Base-by-base conservation (phyloP, 2,888 invertebrate genomes). In the Dorcus parallelipipedus region DNA sequence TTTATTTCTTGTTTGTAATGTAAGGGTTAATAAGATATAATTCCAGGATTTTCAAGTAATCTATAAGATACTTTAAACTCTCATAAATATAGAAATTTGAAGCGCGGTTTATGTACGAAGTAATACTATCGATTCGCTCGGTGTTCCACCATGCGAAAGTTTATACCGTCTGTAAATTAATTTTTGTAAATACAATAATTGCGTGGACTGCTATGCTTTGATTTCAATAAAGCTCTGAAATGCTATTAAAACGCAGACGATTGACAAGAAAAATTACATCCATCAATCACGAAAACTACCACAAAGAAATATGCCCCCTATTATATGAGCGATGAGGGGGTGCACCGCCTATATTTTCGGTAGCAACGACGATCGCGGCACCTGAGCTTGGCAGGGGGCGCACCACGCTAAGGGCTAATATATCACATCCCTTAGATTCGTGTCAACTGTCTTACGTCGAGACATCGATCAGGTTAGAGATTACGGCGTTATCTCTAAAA, bases 381-480 rank as follows among this genome's bases (percentile, higher is more conserved):
- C 66, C 69, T 69, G 69, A 67, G 66, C 64, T 58, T 64, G 51
- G 53, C 56, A 62, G 64, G 65, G 60, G 59, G 52, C 60, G 52
- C 65, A 66, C 49, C 66, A 59, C 64, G 63, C 60, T 60, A 59
- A 59, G 54, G 59, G 47, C 64, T 56, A 64, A 69, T 69, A 71
- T 70, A 69, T 69, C 67, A 68, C 68, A 54, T 56, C 68, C 70
- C 68, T 65, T 56, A 55, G 55, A 63, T 56, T 54, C 66, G 56
- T 69, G 71, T 72, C 71, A 69, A 61, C 67, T 65, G 67, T 63
- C 66, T 64, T 64, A 66, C 64, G 59, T 61, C 56, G 61, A 62
- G 68, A 67, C 69, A 72, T 71, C 71, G 69, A 71, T 72, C 72
- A 71, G 69, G 69, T 69, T 69, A 69, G 64, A 70, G 68, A 70